Base-by-base conservation (phyloP, 2,888 invertebrate genomes). In the Alviniconcha strummeri region DNA sequence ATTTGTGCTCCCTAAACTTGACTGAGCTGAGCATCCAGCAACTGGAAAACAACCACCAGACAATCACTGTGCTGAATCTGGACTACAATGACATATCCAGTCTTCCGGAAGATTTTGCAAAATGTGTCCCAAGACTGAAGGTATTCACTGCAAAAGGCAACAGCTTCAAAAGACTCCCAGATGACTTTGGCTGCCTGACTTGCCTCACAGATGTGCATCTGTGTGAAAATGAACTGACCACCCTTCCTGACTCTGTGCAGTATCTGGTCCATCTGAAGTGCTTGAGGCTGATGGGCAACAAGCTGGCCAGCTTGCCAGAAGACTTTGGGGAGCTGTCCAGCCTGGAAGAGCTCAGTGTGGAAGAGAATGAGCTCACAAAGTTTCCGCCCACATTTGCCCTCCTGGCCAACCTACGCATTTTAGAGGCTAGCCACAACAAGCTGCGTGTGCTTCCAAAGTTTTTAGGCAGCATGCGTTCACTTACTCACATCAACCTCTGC, bases 311-410 rank as follows among this genome's bases (percentile, higher is more conserved):
- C 15, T 84, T 92, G 7, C 88, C 90, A 67, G 87, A 87, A 75
- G 87, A 89, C 36, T 82, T 91, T 57, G 89, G 89, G 82, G 78
- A 86, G 17, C 84, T 91, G n/a, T 83, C 56, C 57, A 55, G 80
- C 54, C 83, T 91, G 7, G 80, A 87, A 80, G 86, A 83, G 64
- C 69, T 92, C 15, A 87, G 85, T 85, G 57, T 91, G 9, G 89
- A 89, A 55, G 89, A 89, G 17, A 91, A 91, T 84, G 79, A 86
- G 19, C 81, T 91, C 15, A 87, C 85, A 78, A 64, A 60, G n/a
- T 88, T 92, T 55, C 91, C 92, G 57, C 87, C 89, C 19, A 85
- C 88, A 15, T 87, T 92, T 86, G 89, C 90, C 72, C 84, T 89
- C 72, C 71, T 91, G 15, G 74, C 75, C 60, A 84, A 86, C 6